Base-by-base conservation (phyloP, 2,797 vertebrate species). In the Nyctibius grandis region DNA sequence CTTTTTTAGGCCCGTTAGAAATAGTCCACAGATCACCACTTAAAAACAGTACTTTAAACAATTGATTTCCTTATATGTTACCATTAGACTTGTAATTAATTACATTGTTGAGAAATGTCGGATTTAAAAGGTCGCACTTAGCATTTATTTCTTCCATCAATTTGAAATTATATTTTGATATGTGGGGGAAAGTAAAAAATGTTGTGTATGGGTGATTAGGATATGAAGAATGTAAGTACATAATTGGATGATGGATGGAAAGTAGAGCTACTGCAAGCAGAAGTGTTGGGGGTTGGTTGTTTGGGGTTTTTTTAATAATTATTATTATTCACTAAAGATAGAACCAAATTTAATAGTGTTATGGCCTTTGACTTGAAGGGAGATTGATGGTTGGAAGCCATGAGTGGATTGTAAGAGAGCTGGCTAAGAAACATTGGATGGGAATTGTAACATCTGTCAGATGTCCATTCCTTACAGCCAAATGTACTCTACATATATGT, bases 361-460 rank as follows among this genome's bases (percentile, higher is more conserved):
- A 28, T 56, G 48, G 56, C 63, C 48, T 83, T 85, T 88, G 90
- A 45, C 90, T 91, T 84, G 88, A 72, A 88, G 63, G 91, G 91
- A 96, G 88, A 89, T 57, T 70, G 67, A 60, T 92, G 47, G 84
- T 97, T 88, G 82, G 61, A 91, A 95, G 81, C 94, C 88, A 88
- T 86, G 93, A 94, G 93, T 56, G 93, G 91, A 96, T 96, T 94
- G 90, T 95, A 76, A 92, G 95, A 94, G 57, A 84, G 31, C 65
- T 97, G 88, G 69, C 47, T 89, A 82, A 97, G 95, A 96, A 91
- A 75, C 92, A 54, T 45, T 95, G 68, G 82, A 90, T 88, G 84
- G 93, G 91, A 96, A 95, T 95, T 93, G 69, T 81, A 81, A 97
- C 80, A 95, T 95, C 93, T 97, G 96, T 91, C 93, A 96, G 89